Conservation (phyloP, 2,797 vertebrate species). For the Sebastes minor region DNA sequence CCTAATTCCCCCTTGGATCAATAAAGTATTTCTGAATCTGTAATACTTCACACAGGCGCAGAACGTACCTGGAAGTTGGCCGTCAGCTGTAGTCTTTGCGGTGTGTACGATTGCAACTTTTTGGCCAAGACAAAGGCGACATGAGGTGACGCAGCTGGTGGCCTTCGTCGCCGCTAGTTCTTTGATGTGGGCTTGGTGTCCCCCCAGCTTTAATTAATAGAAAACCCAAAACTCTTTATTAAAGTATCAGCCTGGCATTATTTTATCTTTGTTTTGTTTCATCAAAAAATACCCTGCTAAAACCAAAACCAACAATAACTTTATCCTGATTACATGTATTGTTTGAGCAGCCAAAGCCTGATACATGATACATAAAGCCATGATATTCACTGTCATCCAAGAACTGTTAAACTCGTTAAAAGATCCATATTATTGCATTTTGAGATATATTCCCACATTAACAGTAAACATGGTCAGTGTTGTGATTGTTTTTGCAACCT, state of each 20-base stretch:
- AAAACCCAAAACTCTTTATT: background rate
- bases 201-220: background rate
- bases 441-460: background rate
- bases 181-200: no score
- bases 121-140: no score
- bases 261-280: background rate
- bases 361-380: background rate
- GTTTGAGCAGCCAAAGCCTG: background rate
- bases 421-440: background rate
- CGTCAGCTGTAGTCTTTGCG: no score
- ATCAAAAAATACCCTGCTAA: background rate
- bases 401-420: background rate
- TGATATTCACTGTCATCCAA: background rate
- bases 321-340: background rate
- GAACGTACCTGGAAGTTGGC: no score
- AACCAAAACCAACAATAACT: background rate
- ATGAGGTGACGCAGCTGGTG: no score
- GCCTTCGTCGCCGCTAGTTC: no score
- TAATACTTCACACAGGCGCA: no score
- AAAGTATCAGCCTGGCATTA: background rate
- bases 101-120: no score
- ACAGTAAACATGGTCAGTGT: background rate
- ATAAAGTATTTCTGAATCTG: no score
- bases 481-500: background rate
- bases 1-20: no score